phyloP scores from a whole-genome alignment of 1,140 invertebrate species.

The Platorchestia sp. region DNA sequence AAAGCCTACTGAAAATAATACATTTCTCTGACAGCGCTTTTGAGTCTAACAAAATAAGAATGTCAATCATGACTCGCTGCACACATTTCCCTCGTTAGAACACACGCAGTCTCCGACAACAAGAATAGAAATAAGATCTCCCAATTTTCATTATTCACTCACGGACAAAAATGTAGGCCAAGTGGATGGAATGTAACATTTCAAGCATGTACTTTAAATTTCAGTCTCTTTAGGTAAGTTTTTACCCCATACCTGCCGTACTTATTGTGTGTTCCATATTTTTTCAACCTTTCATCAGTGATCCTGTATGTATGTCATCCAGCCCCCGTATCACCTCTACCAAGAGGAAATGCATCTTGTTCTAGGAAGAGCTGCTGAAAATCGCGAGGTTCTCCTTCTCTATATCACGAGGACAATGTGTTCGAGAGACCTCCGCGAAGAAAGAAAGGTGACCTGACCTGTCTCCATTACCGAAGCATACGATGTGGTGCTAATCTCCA shows the following conservation, averaged over 20 bases:
- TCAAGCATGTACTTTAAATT: too few relatives aligned
- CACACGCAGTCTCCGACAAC: too few relatives aligned
- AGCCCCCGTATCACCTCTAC: neutral
- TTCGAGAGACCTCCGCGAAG: neutral
- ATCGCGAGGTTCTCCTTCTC: neutral
- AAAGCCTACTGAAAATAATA: neutral
- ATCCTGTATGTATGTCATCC: neutral
- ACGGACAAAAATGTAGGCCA: too few relatives aligned
- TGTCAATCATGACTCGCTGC: neutral
- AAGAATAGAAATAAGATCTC: too few relatives aligned
- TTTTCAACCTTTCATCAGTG: neutral
- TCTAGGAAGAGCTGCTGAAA: neutral
- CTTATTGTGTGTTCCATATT: neutral
- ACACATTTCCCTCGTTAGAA: too few relatives aligned
- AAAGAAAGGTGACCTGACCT: neutral
- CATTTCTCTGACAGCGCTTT: neutral
- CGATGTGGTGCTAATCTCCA: neutral
- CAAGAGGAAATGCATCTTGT: neutral
- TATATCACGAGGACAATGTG: neutral
- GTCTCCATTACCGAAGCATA: neutral
- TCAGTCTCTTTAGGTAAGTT: too few relatives aligned
- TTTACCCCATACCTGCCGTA: neutral
- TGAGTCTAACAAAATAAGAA: neutral
- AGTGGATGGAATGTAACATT: too few relatives aligned
- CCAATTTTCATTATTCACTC: too few relatives aligned